phyloP scores from a whole-genome alignment of 2,797 vertebrate genomes.

The Carapus acus region DNA sequence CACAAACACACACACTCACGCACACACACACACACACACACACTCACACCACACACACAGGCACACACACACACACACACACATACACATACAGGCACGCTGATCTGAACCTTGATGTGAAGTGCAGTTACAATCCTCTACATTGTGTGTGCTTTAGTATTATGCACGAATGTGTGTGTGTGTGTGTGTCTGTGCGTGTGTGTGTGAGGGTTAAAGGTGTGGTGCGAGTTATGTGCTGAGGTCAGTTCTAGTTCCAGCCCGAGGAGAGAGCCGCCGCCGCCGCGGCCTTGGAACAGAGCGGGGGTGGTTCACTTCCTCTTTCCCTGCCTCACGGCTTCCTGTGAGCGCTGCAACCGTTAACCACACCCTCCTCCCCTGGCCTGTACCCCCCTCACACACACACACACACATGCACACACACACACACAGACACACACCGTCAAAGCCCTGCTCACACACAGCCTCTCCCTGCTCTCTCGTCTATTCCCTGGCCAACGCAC shows the following conservation, averaged over 20 bases:
- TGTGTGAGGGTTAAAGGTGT: slow-evolving; percentile 43
- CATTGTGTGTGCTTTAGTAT: neutral
- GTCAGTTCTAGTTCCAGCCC: slow-evolving; percentile 61
- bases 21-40: no score
- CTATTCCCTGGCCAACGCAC: slow-evolving; percentile 34
- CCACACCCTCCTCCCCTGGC: slow-evolving; percentile 65
- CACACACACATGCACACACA: neutral
- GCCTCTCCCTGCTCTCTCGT: slow-evolving; percentile 32
- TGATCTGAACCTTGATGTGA: no score
- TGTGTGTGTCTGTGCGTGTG: neutral
- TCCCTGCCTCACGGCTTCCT: slow-evolving; percentile 68
- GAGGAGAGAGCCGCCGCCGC: slow-evolving; percentile 37
- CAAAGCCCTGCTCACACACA: slow-evolving; percentile 23
- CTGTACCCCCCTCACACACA: slow-evolving; percentile 31
- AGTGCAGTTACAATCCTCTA: no score
- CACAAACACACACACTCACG: no score
- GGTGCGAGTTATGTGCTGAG: slow-evolving; percentile 47
- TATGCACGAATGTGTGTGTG: neutral
- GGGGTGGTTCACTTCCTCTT: slow-evolving; percentile 75
- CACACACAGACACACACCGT: slow-evolving; percentile 4
- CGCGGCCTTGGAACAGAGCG: slow-evolving; percentile 63
- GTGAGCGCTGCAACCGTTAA: slow-evolving; percentile 65
- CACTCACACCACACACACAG: no score
- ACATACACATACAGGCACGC: no score
- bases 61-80: no score